Conservation (phyloP, 2,113 vertebrate species). For the Corapipo altera region DNA sequence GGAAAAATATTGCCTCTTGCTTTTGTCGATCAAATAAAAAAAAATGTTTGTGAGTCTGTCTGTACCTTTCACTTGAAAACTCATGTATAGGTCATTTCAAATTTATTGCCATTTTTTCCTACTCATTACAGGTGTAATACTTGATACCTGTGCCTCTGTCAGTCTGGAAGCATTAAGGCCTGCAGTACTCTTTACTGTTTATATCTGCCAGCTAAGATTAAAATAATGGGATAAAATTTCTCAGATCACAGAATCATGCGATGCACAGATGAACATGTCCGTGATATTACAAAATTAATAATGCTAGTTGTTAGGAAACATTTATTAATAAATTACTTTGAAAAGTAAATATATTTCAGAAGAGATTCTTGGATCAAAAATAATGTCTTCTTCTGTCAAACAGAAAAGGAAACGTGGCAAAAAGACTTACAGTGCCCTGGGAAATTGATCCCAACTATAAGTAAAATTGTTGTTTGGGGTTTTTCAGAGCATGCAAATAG, state of each 20-base stretch:
- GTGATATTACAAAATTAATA: background rate
- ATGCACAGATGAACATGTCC: rapidly evolving
- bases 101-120: background rate
- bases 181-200: background rate
- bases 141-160: background rate
- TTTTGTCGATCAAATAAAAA: background rate
- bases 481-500: background rate
- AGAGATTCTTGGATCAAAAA: background rate
- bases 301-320: background rate
- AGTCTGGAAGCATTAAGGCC: background rate
- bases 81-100: background rate
- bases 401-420: background rate
- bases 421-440: rapidly evolving
- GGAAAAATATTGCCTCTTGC: background rate
- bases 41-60: background rate
- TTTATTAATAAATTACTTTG: background rate
- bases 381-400: background rate
- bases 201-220: background rate
- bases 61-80: background rate
- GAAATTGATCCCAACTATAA: background rate
- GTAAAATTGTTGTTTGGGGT: background rate
- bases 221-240: background rate
- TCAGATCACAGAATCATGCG: background rate
- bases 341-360: background rate
- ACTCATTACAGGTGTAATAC: background rate